A percentile compares a stretch with the other conserved stretches of the same genome.
phyloP scores from a whole-genome alignment of 2,113 vertebrate genomes.

The Planiliza haematocheilus region DNA sequence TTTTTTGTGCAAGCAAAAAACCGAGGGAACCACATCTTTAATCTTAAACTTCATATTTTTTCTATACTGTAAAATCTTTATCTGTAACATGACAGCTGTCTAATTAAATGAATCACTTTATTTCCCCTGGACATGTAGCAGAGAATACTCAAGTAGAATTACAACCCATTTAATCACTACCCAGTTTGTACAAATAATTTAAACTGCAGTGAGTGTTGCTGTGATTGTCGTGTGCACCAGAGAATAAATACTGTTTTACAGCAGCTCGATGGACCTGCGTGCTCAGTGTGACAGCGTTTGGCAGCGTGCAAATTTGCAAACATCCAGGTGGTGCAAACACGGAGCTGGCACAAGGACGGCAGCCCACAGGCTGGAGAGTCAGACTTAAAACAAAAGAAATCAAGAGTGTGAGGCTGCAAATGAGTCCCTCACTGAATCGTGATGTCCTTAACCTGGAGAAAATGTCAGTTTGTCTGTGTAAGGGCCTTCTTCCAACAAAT shows the following conservation, averaged over 20 bases:
- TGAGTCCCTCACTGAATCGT: neutral
- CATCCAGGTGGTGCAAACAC: constrained; percentile 42
- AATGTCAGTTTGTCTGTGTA: constrained; percentile 11
- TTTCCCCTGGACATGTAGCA: neutral
- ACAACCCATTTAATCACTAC: no score
- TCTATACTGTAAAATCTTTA: no score
- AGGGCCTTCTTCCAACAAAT: neutral
- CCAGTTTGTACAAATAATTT: constrained; percentile 47
- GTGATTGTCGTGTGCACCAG: constrained; percentile 27
- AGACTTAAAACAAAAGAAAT: neutral
- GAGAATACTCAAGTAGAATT: neutral
- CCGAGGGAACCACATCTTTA: no score
- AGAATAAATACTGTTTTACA: constrained; percentile 62
- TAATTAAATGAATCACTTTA: no score
- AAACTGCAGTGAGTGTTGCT: constrained; percentile 32
- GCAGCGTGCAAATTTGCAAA: constrained; percentile 22
- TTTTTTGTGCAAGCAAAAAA: no score
- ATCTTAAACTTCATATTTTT: no score
- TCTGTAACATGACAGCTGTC: no score
- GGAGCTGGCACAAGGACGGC: constrained; percentile 8
- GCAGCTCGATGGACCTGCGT: constrained; percentile 29
- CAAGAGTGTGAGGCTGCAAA: neutral
- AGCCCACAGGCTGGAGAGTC: neutral
- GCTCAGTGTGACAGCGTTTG: constrained; percentile 35
- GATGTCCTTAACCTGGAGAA: neutral